phyloP scores from a whole-genome alignment of 2,113 vertebrate species.

The Psittacus erithacus region DNA sequence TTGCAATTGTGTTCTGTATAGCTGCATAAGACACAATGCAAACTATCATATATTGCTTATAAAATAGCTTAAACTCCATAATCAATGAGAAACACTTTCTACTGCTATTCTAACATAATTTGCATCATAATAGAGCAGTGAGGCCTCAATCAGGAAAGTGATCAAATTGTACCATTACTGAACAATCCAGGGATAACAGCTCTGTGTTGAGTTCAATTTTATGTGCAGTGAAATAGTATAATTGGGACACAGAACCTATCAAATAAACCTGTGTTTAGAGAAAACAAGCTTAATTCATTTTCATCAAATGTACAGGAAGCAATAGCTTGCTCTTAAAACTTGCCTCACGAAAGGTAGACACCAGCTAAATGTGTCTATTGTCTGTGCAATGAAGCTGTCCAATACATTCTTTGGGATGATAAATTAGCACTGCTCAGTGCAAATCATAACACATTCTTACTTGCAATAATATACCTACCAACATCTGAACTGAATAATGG shows the following conservation, averaged over 20 bases:
- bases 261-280: background rate
- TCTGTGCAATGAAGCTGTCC: background rate
- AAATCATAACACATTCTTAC: background rate
- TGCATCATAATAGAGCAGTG: background rate
- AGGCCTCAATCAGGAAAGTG: background rate
- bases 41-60: background rate
- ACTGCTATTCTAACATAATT: background rate
- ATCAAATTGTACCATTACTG: background rate
- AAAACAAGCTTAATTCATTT: constrained; percentile 1
- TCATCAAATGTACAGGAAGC: background rate
- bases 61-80: background rate
- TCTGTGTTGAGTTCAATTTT: background rate
- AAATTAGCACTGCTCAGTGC: background rate
- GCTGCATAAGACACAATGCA: background rate
- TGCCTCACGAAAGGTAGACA: background rate
- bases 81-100: background rate
- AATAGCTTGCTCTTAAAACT: background rate
- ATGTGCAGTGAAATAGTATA: background rate
- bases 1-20: background rate
- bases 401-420: background rate
- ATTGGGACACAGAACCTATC: background rate
- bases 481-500: background rate
- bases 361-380: background rate
- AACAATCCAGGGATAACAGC: background rate
- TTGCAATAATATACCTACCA: background rate